phyloP scores from a whole-genome alignment of 2,888 invertebrate genomes.

The Anagyrus pseudococci region DNA sequence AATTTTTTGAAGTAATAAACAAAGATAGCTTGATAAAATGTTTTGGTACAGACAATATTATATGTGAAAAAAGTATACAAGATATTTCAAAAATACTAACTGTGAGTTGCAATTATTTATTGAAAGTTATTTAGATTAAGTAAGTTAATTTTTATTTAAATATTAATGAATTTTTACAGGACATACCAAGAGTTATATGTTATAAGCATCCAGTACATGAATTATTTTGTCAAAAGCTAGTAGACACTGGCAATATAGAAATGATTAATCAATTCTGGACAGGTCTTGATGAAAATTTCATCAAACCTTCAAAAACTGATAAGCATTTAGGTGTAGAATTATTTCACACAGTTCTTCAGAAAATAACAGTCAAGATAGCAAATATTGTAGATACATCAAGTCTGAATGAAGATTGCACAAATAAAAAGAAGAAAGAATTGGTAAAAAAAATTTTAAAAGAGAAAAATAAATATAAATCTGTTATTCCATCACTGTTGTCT shows the following conservation, averaged over 20 bases:
- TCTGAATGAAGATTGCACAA: background rate
- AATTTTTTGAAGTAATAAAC: conserved; percentile 64
- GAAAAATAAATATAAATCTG: conserved; percentile 59
- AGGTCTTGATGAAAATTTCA: conserved; percentile 62
- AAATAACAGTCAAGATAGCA: conserved; percentile 47
- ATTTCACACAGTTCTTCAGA: conserved; percentile 66
- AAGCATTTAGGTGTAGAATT: conserved; percentile 70
- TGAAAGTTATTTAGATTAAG: conserved; percentile 64
- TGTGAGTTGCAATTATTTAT: conserved; percentile 72
- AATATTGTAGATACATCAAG: background rate
- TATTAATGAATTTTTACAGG: conserved; percentile 60
- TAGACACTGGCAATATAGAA: conserved; percentile 64
- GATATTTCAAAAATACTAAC: conserved; percentile 69
- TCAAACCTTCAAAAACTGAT: conserved; percentile 67
- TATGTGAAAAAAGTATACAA: conserved; percentile 67
- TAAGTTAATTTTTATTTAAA: background rate
- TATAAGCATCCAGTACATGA: conserved; percentile 73
- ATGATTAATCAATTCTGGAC: conserved; percentile 64
- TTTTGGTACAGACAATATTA: conserved; percentile 66
- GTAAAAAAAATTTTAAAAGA: background rate
- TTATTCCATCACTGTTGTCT: conserved; percentile 69
- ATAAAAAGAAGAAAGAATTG: too few relatives aligned
- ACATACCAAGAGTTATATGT: conserved; percentile 67
- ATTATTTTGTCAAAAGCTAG: conserved; percentile 66
- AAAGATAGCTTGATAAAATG: conserved; percentile 66